Evolutionary conservation across 92 coral and sea anemone genomes (phyloP).

Genomic region (Zoanthus gigantus): DNA sequence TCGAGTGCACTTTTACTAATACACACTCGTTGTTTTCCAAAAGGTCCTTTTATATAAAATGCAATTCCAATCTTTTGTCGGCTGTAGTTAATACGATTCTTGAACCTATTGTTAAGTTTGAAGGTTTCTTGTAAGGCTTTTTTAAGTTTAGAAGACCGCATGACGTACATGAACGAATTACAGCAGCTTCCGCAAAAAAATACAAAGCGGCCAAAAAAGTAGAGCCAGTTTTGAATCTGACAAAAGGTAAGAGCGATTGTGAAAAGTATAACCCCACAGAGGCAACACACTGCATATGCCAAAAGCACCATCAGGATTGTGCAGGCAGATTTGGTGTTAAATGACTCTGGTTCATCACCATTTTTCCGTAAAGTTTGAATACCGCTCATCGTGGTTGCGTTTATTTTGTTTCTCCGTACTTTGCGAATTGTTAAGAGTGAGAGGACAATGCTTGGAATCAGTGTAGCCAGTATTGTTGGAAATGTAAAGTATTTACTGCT

Average conservation of each 20-base stretch:
- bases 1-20: not conserved
- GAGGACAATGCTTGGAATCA: not conserved
- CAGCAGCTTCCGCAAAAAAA: conserved; percentile 14
- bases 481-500: not conserved
- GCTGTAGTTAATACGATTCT: not conserved
- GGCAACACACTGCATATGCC: not conserved
- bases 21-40: not conserved
- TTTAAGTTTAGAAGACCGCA: not conserved
- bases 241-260: not conserved
- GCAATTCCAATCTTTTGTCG: not conserved
- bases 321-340: not conserved
- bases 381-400: not conserved
- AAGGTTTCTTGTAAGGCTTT: not conserved
- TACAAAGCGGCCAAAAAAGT: not conserved
- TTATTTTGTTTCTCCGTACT: not conserved
- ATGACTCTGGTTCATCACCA: not conserved
- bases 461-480: not conserved
- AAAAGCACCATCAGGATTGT: not conserved
- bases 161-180: not conserved
- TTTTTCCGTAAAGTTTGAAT: not conserved
- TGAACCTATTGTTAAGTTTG: not conserved
- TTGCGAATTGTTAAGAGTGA: not conserved
- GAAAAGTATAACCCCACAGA: not conserved
- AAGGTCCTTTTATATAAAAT: conserved; percentile 6
- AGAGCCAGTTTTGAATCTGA: not conserved